phyloP scores from a whole-genome alignment of 2,888 invertebrate genomes.

The Cephus nigrinus region DNA sequence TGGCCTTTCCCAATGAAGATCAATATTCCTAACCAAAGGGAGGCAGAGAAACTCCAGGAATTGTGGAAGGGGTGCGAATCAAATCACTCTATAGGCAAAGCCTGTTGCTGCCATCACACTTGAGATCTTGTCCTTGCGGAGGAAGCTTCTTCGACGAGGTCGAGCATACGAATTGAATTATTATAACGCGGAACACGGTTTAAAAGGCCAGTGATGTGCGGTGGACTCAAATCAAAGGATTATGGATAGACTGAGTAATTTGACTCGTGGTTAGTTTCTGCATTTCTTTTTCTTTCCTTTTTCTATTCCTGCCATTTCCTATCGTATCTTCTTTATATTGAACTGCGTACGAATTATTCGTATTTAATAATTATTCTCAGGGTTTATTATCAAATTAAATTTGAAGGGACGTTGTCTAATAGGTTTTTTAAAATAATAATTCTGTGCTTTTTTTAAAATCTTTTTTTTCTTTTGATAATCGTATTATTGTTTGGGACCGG shows the following conservation, averaged over 20 bases:
- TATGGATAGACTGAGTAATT: slow-evolving; percentile 59
- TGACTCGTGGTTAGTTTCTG: slow-evolving; percentile 54
- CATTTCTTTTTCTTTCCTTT: neutral
- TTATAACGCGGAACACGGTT: neutral
- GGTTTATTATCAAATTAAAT: neutral
- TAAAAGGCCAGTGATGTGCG: slow-evolving; percentile 54
- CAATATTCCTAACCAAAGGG: slow-evolving; percentile 59
- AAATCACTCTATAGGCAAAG: slow-evolving; percentile 58
- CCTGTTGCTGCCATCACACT: slow-evolving; percentile 60
- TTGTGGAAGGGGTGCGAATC: slow-evolving; percentile 49
- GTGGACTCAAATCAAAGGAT: slow-evolving; percentile 51
- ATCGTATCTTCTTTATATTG: neutral
- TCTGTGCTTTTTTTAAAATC: neutral
- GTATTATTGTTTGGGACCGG: neutral
- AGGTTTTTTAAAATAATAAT: neutral
- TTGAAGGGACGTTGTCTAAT: neutral
- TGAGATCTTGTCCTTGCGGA: slow-evolving; percentile 35
- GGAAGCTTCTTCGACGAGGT: neutral
- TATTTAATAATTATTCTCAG: neutral
- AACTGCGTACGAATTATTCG: neutral
- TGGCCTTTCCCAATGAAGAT: slow-evolving; percentile 50
- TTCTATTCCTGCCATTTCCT: neutral
- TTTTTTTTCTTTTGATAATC: neutral
- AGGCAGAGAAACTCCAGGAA: slow-evolving; percentile 37
- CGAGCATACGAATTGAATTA: neutral